These are phyloP conservation scores for Pipistrellus nathusii DNA, from an alignment of 2,797 vertebrate genomes.

Conservation along the genomic window DNA sequence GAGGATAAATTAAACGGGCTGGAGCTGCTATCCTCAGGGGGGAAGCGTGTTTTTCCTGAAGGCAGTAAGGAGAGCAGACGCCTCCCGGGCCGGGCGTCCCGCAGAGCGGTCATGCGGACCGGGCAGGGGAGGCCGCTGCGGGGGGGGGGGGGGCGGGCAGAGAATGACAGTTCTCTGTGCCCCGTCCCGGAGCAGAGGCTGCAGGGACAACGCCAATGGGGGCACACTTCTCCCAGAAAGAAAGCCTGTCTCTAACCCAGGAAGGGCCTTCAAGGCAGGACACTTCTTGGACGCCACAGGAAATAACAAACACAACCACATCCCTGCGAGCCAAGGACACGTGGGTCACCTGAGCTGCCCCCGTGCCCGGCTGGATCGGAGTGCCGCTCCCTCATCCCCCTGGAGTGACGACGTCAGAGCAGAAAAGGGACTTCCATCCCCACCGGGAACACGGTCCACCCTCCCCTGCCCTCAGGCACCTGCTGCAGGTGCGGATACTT, in stretches of 20 bases:
- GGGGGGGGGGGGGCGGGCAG: too few relatives aligned
- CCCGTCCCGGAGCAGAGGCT: background rate
- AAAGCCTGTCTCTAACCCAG: background rate
- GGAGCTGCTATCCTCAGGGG: background rate
- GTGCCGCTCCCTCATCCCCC: rapidly evolving
- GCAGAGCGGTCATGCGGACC: background rate
- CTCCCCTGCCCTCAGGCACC: background rate
- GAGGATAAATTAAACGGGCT: background rate
- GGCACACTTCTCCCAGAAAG: background rate
- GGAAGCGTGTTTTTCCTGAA: background rate
- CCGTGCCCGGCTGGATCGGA: too few relatives aligned
- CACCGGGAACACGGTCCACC: background rate
- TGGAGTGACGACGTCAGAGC: background rate
- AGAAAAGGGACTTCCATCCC: background rate
- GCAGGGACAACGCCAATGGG: background rate
- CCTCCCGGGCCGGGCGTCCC: too few relatives aligned
- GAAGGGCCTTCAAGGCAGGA: background rate
- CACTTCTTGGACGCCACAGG: background rate
- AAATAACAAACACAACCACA: background rate
- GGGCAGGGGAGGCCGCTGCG: background rate
- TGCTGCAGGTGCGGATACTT: background rate
- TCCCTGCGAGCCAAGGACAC: background rate
- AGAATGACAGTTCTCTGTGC: background rate
- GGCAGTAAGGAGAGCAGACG: background rate
- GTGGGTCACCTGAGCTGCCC: background rate